Percentiles rank a stretch among this genome's conserved stretches.
Evolutionary conservation across 2,113 vertebrate genomes (phyloP).

Genomic region (Cyanoliseus patagonus): DNA sequence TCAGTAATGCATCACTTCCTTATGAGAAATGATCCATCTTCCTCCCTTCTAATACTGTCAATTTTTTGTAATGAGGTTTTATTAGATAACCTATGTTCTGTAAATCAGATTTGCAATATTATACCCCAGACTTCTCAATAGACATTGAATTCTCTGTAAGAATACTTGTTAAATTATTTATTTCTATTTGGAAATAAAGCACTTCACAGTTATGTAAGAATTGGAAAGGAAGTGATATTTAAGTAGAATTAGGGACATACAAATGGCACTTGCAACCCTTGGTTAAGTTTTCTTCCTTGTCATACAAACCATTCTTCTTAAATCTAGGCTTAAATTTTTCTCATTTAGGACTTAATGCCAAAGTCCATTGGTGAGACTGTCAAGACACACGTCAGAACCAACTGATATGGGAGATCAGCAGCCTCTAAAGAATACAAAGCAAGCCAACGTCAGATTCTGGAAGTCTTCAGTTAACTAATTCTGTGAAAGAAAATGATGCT

Average conservation of each 20-base stretch:
- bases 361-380: not conserved
- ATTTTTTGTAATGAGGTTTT: conserved; percentile 53
- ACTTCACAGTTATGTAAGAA: not conserved
- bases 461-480: not conserved
- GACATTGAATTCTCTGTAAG: not conserved
- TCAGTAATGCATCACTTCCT: conserved; percentile 45
- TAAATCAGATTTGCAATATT: not conserved
- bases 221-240: not conserved
- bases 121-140: not conserved
- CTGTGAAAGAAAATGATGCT: not conserved
- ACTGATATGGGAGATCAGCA: fast-evolving
- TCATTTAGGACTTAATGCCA: not conserved
- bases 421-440: not conserved
- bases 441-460: not conserved
- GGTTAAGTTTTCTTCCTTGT: not conserved
- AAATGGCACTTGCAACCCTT: not conserved
- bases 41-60: conserved; percentile 21
- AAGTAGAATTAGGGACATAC: not conserved
- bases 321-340: not conserved
- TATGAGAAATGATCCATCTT: conserved; percentile 4
- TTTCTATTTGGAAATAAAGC: not conserved
- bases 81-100: conserved; percentile 23
- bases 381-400: not conserved
- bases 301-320: not conserved
- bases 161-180: not conserved